Evolutionary conservation across 2,113 vertebrate genomes (phyloP), one percentile per base, ranked within the genome.

Genomic region (Poicephalus gulielmi): DNA sequence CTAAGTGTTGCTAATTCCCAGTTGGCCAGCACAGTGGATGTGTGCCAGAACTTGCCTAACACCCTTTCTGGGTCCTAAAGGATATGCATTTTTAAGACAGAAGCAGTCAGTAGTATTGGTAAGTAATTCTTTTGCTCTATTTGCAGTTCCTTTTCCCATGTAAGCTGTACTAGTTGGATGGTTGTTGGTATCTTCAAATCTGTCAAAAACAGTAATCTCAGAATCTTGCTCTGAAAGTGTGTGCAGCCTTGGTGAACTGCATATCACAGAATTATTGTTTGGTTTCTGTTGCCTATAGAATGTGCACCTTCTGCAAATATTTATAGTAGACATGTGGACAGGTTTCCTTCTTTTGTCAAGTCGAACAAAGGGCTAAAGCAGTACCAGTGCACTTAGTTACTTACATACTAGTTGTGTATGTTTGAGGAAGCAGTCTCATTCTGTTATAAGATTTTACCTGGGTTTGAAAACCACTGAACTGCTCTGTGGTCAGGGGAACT

Each of bases 401-500:
- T 18, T 19, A 8, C 6, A 2, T 3, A 33, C 24, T 16, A 41
- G n/a, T 5, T 79, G 44, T 41, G 46, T 49, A 10, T 52, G 20
- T 44, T 12, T 60, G 83, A 79, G 73, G 90, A 92, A 97, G 86
- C n/a, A 25, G 50, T 46, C 57, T 91, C 31, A 24, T 33, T 86
- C 55, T 89, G 66, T 95, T 95, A 85, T 28, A 85, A 82, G n/a
- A 59, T 83, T 76, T 95, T 88, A 78, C 16, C 60, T 63, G 77
- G 82, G 41, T 63, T 50, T 88, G 66, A 35, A 94, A 84, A 83
- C 8, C 68, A 8, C 28, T 10, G 18, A 83, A 22, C 41, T 75
- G 33, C 44, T 87, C 71, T 91, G 66, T 90, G 90, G 55, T 94
- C 59, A 52, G 73, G n/a, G 43, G 85, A 28, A 33, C 89, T 81